Conservation (phyloP, 2,113 vertebrate genomes). For the Electrona antarctica region DNA sequence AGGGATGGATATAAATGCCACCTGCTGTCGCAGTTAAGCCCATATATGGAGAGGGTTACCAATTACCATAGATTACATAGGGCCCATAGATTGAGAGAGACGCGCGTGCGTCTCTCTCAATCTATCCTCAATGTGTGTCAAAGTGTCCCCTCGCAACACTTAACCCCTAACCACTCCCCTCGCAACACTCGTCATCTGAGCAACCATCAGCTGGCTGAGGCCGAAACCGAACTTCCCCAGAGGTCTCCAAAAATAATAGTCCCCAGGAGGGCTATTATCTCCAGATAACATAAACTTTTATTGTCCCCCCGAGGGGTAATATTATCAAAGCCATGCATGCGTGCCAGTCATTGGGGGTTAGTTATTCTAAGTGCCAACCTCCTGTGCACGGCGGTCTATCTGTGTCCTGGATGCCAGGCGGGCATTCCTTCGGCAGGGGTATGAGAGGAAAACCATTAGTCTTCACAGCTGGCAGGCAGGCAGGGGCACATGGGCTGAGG, state of each 20-base stretch:
- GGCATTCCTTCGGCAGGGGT: constrained; percentile 43
- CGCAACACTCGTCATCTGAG: too few species aligned
- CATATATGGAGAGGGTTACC: too few species aligned
- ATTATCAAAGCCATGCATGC: constrained; percentile 43
- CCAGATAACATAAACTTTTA: constrained; percentile 57
- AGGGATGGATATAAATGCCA: too few species aligned
- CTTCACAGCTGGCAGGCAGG: constrained; percentile 38
- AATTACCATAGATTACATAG: too few species aligned
- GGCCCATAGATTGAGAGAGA: too few species aligned
- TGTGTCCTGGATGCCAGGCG: constrained; percentile 55
- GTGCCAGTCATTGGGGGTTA: constrained; percentile 35
- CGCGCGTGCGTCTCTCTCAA: too few species aligned
- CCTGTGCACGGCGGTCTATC: constrained; percentile 43
- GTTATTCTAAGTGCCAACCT: constrained; percentile 49
- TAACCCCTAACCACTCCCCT: too few species aligned
- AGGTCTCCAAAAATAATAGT: constrained; percentile 32
- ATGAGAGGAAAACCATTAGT: constrained; percentile 40
- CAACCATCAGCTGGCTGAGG: too few species aligned
- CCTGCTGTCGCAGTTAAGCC: too few species aligned
- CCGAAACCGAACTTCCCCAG: too few species aligned
- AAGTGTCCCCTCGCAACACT: too few species aligned
- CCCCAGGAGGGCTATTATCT: constrained; percentile 28
- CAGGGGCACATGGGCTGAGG: background rate
- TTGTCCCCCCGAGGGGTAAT: constrained; percentile 46
- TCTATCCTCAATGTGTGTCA: too few species aligned